These are phyloP conservation scores for Chiloscyllium plagiosum DNA, from an alignment of 2,113 vertebrate species.

Conservation along the genomic window DNA sequence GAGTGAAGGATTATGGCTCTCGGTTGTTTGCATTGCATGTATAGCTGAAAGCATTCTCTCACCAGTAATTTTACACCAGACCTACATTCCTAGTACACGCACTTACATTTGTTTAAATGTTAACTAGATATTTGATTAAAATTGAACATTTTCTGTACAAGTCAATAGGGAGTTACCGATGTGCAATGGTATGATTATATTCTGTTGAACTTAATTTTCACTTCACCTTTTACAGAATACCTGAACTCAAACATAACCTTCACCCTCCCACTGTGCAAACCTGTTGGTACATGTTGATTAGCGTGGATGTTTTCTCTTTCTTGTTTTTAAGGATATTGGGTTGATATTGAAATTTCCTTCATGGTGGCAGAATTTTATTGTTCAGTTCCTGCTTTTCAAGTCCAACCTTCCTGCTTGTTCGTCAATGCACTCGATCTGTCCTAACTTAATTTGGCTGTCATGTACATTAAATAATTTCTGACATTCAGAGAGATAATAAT, in stretches of 20 bases:
- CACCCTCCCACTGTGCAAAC: not conserved
- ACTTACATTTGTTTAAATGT: not conserved
- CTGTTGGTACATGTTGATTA: not conserved
- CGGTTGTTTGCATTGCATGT: not conserved
- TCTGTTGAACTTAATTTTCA: not conserved
- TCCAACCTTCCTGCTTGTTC: slow-evolving; percentile 12
- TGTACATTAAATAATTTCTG: not conserved
- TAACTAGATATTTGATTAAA: not conserved
- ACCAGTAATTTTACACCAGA: not conserved
- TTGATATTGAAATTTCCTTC: slow-evolving; percentile 21
- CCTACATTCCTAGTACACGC: not conserved
- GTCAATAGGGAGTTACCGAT: not conserved
- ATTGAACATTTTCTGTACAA: not conserved
- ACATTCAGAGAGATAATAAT: not conserved
- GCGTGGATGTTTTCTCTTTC: not conserved
- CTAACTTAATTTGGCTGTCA: not conserved
- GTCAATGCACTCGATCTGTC: not conserved
- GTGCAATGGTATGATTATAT: not conserved
- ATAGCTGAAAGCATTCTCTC: not conserved
- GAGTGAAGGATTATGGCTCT: not conserved
- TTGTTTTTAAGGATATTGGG: not conserved
- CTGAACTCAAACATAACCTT: not conserved
- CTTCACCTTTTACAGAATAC: not conserved
- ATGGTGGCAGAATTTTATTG: not conserved
- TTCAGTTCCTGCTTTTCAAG: slow-evolving; percentile 22